Evolutionary conservation across 2,113 vertebrate species (phyloP), one percentile per base, ranked within the genome.

Genomic region (Jaculus jaculus): DNA sequence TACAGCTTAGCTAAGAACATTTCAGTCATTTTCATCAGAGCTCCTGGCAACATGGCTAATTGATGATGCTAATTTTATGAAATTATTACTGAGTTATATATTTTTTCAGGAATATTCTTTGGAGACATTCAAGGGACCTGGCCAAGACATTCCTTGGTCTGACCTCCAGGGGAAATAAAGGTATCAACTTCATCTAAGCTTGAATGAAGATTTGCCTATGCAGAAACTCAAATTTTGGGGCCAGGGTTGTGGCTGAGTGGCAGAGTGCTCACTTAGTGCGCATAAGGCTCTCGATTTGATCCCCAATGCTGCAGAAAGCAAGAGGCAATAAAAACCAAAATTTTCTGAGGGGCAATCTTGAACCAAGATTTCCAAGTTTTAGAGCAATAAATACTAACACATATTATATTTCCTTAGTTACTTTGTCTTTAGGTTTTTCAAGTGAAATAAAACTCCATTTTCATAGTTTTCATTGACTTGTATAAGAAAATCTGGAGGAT

Each of bases 41-140:
- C 10, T 28, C 23, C 16, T 51, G 73, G n/a, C 58, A 54, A 77
- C 32, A 15, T 28, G 24, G 60, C 65, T 68, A 66, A 6, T 74
- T 78, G 79, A 7, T 30, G 87, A 39, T 68, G 51, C 23, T 68
- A 69, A 5, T n/a, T 95, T 92, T 88, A 28, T 3, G 54, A 77
- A 18, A 85, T n/a, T 39, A 34, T 16, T 39, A 7, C n/a, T 37
- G 37, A 73, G 24, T 26, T 20, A 13, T 3, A 3, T 58, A 37
- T 66, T 89, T 82, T 82, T 91, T 61, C 12, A 77, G 47, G 30
- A 83, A 87, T 51, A 47, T 37, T 58, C 26, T 93, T 75, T 89
- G 47, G 42, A 81, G 47, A 75, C 86, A 74, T 80, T 91, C 39
- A 94, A 75, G 28, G 72, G 15, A 13, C 7, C 5, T 42, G 73